Evolutionary conservation across 35 echinoderm and acorn worm species (phyloP), one percentile per base, ranked within the genome.

Genomic region (Strongylocentrotus purpuratus): DNA sequence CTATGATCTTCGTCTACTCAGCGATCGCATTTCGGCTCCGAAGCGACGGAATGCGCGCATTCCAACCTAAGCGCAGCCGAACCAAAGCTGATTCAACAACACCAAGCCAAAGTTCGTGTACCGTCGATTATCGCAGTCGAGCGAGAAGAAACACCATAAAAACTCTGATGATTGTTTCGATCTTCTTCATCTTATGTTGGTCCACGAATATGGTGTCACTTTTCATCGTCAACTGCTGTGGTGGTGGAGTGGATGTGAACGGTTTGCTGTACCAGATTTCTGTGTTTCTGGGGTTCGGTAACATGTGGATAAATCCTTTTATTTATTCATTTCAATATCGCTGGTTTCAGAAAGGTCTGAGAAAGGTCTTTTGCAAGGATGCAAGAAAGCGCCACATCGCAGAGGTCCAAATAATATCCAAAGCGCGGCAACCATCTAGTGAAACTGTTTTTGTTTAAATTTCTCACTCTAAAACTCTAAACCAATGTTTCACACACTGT

Each of bases 221-320:
- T 86, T 96, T 46, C n/a, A n/a, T n/a, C 32, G 22, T 95, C n/a
- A 9, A 28, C 41, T 95, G 50, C 11, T 50, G 95, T 7, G 96
- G 96, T 13, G 88, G 14, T 4, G 11, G 13, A 1, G 20, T 58
- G 17, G 91, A 93, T 15, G 10, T 58, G 0, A 58, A 48, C 13
- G 46, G 91, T 6, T 3, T 58, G 11, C n/a, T 93, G 2, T 93
- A 93, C 25, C 46, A 22, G 5, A 17, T 47, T 31, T 71, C 94
- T 33, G 95, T 97, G 7, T 31, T 88, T 6, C 85, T 97, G 33
- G 94, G 85, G 0, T 95, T 97, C 35, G 85, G 90, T 8, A 97
- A 97, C 46, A 94, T 86, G 48, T 94, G 96, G 31, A 61, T 97
- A 45, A 97, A 97, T 46, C 96, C 96, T 15, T 87, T 96, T 20